Evolutionary conservation across 2,888 invertebrate genomes (phyloP).

Genomic region (Silvanus unidentatus): DNA sequence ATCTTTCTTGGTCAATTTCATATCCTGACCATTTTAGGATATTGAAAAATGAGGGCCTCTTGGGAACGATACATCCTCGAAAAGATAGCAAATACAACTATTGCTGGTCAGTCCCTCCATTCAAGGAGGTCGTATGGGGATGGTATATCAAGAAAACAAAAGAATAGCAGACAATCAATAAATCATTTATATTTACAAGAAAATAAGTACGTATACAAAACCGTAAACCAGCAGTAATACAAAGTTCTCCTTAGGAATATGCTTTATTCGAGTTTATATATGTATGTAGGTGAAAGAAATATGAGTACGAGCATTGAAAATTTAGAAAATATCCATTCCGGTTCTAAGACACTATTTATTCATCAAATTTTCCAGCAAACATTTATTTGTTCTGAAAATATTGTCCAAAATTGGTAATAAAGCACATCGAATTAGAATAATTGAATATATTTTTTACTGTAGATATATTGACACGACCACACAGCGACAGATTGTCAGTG

Average conservation of each 20-base stretch:
- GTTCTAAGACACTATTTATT: too few species aligned
- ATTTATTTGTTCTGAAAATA: too few species aligned
- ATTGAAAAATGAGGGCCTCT: constrained; percentile 44
- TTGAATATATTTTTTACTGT: constrained; percentile 16
- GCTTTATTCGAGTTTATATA: too few species aligned
- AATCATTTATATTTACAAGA: too few species aligned
- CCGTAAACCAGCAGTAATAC: too few species aligned
- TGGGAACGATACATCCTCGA: constrained; percentile 41
- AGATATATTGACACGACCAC: constrained; percentile 20
- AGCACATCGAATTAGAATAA: constrained; percentile 11
- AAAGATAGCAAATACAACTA: constrained; percentile 28
- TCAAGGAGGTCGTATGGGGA: neutral
- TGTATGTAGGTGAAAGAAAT: too few species aligned
- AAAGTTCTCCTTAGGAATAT: too few species aligned
- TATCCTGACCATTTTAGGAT: constrained; percentile 42
- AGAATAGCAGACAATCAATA: neutral
- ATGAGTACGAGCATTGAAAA: too few species aligned
- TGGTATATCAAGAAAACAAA: neutral
- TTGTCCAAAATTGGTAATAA: constrained; percentile 9
- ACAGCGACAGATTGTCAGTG: constrained; percentile 15
- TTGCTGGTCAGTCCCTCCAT: constrained; percentile 8
- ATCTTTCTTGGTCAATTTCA: constrained; percentile 40
- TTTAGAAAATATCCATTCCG: too few species aligned
- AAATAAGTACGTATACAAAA: too few species aligned
- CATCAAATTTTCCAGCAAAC: too few species aligned